Percentiles rank a stretch among this genome's conserved stretches.
Evolutionary conservation across 92 coral and sea anemone genomes (phyloP).

Genomic region (Phenganax stokvisi): DNA sequence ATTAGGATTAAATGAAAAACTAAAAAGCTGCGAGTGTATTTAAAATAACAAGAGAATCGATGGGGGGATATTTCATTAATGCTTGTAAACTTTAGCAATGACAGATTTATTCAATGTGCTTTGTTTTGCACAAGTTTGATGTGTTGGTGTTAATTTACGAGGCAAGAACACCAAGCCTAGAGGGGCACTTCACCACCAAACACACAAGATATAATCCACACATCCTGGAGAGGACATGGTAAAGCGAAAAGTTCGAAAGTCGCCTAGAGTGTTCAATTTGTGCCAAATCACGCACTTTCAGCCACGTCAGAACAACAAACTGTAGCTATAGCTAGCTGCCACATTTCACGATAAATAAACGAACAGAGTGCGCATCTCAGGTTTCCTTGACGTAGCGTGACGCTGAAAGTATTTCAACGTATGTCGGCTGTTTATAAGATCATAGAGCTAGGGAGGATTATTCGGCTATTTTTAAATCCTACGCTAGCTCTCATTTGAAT

Average conservation of each 20-base stretch:
- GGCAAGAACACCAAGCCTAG: background rate
- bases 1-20: too few relatives aligned
- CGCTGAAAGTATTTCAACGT: background rate
- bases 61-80: background rate
- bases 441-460: background rate
- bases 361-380: background rate
- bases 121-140: background rate
- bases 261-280: background rate
- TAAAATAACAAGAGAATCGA: too few relatives aligned
- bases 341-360: background rate
- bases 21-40: too few relatives aligned
- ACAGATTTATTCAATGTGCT: background rate
- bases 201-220: background rate
- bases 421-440: conserved; percentile 15
- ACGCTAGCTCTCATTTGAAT: background rate
- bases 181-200: conserved; percentile 13
- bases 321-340: background rate
- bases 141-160: conserved; percentile 1
- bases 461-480: conserved; percentile 6
- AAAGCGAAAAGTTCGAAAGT: background rate
- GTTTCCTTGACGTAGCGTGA: conserved; percentile 13
- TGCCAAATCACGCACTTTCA: too few relatives aligned
- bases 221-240: background rate
- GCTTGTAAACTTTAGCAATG: background rate
- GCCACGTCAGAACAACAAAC: too few relatives aligned